Conservation (phyloP, 2,888 invertebrate species). For the Stramonita haemastoma region DNA sequence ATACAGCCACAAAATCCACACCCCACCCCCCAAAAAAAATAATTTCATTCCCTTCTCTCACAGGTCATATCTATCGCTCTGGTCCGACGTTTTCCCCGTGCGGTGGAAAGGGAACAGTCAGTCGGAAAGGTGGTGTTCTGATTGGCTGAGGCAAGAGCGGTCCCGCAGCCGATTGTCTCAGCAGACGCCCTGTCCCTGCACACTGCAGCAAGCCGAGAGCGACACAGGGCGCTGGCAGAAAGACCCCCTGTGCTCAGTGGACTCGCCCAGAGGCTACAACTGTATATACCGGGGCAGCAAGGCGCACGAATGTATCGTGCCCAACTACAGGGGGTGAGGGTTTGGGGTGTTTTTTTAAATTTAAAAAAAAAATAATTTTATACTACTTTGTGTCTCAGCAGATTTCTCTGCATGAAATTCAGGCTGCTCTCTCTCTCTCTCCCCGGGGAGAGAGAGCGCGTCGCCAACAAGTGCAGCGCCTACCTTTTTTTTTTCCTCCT, state of each 20-base stretch:
- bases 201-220: constrained; percentile 58
- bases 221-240: constrained; percentile 63
- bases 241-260: constrained; percentile 63
- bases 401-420: too few species aligned
- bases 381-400: too few species aligned
- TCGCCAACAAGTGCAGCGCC: too few species aligned
- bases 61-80: constrained; percentile 53
- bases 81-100: constrained; percentile 70
- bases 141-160: constrained; percentile 56
- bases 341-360: not conserved
- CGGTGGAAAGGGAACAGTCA: constrained; percentile 47
- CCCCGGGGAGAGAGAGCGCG: too few species aligned
- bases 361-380: too few species aligned
- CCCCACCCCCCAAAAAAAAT: too few species aligned
- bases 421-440: too few species aligned
- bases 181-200: constrained; percentile 61
- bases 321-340: constrained; percentile 47
- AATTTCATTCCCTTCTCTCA: not conserved
- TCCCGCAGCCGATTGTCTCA: not conserved
- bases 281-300: constrained; percentile 47
- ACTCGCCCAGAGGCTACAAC: constrained; percentile 36
- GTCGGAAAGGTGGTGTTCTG: constrained; percentile 59
- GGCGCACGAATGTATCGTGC: constrained; percentile 47
- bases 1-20: too few species aligned
- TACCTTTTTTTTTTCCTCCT: too few species aligned